Base-by-base conservation (phyloP, 2,888 invertebrate species). In the Chrysotoxum bicinctum region DNA sequence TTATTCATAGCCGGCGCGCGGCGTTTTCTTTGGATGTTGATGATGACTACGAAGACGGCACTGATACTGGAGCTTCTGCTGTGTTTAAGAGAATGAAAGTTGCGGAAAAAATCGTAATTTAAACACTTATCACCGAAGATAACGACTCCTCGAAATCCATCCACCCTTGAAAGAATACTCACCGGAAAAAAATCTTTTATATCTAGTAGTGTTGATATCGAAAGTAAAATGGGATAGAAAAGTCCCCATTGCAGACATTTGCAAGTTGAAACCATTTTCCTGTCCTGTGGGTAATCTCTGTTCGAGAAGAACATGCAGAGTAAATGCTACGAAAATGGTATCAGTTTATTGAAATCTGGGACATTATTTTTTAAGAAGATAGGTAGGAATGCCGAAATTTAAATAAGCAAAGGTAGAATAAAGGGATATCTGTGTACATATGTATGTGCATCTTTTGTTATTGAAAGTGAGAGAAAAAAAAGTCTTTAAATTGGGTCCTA, bases 281-380 rank as follows among this genome's bases (percentile, higher is more conserved):
- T 50, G 50, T 50, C 50, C 69, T 56, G 40, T 69, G 48, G 62
- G 56, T 50, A 69, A 76, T 77, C 77, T 73, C 48, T 73, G 43
- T 76, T 76, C 50, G 32, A 75, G 26, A 85, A 75, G 26, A 85
- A 66, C 30, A 69, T 60, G 60, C 21, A 12, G 30, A 6, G 54
- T 14, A 21, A 19, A 35, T 30, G 45, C 30, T 35, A 30, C 16
- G 32, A 45, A 52, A 62, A 16, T 35, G 50, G 19, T 81, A 85
- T 85, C 85, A 81, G 85, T 72, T 81, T 81, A 85, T 85, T 85
- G 76, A 73, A 85, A 85, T 85, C 85, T 77, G 45, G 64, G 73
- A 77, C 76, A 77, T 85, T 85, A 70, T 64, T 56, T 58, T 43
- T 62, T 21, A 5, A 68, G 43, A 4, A 40, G 52, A 60, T 16